phyloP scores from a whole-genome alignment of 2,797 vertebrate genomes.

The Dryobates pubescens region DNA sequence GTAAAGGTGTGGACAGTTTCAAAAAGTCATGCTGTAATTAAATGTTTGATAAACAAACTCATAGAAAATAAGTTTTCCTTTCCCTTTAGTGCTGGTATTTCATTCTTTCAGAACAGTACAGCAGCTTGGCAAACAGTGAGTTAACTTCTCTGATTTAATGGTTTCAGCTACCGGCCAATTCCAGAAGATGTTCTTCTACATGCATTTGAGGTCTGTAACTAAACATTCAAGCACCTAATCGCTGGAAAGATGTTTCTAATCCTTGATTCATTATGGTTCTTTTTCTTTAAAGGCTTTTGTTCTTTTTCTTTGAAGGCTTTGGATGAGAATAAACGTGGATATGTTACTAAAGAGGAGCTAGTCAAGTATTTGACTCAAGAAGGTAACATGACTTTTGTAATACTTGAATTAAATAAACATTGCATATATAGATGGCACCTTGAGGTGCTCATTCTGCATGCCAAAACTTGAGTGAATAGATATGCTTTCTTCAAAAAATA shows the following conservation, averaged over 20 bases:
- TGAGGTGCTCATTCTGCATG: neutral
- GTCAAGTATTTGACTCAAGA: slow-evolving; percentile 88
- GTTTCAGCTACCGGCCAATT: slow-evolving; percentile 78
- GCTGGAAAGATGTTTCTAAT: slow-evolving; percentile 5
- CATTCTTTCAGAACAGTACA: neutral
- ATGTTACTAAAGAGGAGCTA: slow-evolving; percentile 86
- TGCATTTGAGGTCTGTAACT: slow-evolving; percentile 81
- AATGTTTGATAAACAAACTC: neutral
- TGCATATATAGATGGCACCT: neutral
- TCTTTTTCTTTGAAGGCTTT: slow-evolving; percentile 81
- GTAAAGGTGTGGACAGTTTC: neutral
- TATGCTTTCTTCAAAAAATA: neutral
- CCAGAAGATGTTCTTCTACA: slow-evolving; percentile 80
- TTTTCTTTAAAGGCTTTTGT: neutral
- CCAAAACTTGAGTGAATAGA: neutral
- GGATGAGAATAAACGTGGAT: slow-evolving; percentile 87
- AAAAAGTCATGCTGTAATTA: neutral
- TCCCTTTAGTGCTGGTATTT: neutral
- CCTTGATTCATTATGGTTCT: neutral
- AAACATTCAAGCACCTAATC: neutral
- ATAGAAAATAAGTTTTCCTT: neutral
- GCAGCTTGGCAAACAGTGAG: neutral
- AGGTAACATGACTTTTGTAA: slow-evolving; percentile 79
- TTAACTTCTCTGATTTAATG: slow-evolving; percentile 26
- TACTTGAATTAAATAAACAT: slow-evolving; percentile 24